Conservation (phyloP, 1,140 invertebrate species). For the Helicoverpa armigera region DNA sequence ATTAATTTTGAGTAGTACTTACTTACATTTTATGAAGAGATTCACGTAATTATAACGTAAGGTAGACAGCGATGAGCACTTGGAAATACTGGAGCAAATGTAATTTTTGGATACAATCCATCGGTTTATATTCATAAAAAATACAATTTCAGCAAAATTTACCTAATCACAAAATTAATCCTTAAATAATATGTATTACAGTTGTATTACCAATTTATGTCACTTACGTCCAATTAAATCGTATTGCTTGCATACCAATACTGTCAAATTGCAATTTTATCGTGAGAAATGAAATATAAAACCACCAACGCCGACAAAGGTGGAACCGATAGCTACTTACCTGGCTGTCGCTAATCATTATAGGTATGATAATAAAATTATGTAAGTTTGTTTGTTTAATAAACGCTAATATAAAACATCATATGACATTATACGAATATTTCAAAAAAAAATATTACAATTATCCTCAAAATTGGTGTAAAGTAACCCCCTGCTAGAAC, state of each 20-base stretch:
- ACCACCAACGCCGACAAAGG: background rate
- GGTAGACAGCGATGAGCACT: slow-evolving; percentile 1
- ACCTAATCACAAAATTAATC: background rate
- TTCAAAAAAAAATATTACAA: background rate
- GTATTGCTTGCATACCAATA: background rate
- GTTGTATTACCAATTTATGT: background rate
- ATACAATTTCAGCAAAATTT: slow-evolving; percentile 4
- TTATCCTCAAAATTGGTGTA: slow-evolving; percentile 3
- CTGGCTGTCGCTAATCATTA: background rate
- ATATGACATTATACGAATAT: background rate
- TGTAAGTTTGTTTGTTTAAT: slow-evolving; percentile 3
- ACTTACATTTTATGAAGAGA: background rate
- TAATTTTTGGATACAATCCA: background rate
- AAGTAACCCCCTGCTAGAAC: background rate
- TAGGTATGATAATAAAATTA: slow-evolving; percentile 4
- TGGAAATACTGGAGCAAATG: slow-evolving; percentile 2
- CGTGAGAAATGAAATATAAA: slow-evolving; percentile 3
- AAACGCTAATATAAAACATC: background rate
- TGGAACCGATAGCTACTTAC: slow-evolving; percentile 2
- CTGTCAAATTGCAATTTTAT: background rate
- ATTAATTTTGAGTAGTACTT: background rate
- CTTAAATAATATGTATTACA: background rate
- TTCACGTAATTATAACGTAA: slow-evolving; percentile 1
- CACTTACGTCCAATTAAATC: background rate
- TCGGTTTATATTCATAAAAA: slow-evolving; percentile 1